Evolutionary conservation across 2,888 invertebrate genomes (phyloP), one percentile per base, ranked within the genome.

Genomic region (Cheiracanthium punctorium): DNA sequence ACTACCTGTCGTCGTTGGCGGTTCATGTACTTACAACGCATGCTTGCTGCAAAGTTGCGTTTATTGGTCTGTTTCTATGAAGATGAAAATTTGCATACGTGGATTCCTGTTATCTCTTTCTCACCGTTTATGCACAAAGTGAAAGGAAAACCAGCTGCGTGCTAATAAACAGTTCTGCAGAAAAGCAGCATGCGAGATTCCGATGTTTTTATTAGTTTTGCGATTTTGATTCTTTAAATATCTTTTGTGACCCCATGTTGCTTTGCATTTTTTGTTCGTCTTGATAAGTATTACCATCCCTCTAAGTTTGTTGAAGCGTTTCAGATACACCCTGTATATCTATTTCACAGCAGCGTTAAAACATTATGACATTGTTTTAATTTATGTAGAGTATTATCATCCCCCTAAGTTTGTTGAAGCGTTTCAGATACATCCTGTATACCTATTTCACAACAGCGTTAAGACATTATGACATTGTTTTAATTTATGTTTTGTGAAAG

Each of bases 191-290:
- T 52, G 52, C 52, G 52, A 52, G 52, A 52, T 52, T 52, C 14
- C 20, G n/a, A 37, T 37, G 37, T 37, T 37, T 37, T 37, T 37
- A 37, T 37, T 37, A 37, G 37, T 37, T 37, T 37, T 37, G 37
- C 37, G 37, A 37, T 7, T 37, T 37, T 37, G 7, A 37, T 10
- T 37, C 37, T 37, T 37, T 37, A 37, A 37, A 37, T 17, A 17
- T 20, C 52, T 8, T 52, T 17, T n/a, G 65, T 5, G 29, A 65
- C 65, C 65, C 65, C 65, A 65, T 65, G 65, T 65, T 65, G 24
- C 28, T 24, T 65, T 65, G 65, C 65, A 65, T 29, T 29, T 65
- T 65, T 65, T 65, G 24, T 29, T 65, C 65, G 29, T 65, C 65
- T 65, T 65, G 65, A 65, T 65, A 28, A 65, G 65, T 65, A 29